These are phyloP conservation scores for Crax fasciolata DNA, from an alignment of 2,797 vertebrate species.

Conservation along the genomic window DNA sequence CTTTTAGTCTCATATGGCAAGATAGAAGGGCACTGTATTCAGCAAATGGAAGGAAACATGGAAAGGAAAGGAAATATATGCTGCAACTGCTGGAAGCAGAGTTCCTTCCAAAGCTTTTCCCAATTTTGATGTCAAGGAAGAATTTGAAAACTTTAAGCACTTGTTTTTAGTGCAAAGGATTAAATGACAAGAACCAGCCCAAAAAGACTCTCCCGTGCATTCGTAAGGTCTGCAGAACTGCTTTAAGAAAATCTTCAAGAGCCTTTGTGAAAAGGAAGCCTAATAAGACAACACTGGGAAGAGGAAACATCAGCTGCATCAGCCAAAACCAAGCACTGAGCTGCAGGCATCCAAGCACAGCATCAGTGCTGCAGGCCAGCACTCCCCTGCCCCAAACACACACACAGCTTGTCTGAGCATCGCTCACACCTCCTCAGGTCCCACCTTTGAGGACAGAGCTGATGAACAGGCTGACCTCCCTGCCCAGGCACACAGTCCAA, in stretches of 20 bases:
- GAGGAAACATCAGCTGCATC: not conserved
- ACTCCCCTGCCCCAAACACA: not conserved
- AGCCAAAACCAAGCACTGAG: not conserved
- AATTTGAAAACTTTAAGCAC: not conserved
- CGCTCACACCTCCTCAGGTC: not conserved
- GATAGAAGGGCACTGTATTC: constrained; percentile 74
- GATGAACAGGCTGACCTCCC: not conserved
- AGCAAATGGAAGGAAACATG: constrained; percentile 44
- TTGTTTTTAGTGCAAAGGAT: not conserved
- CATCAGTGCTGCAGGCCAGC: not conserved
- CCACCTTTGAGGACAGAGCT: not conserved
- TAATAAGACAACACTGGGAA: not conserved
- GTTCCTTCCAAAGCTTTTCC: constrained; percentile 7
- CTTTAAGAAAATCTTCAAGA: not conserved
- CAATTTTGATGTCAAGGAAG: constrained; percentile 28
- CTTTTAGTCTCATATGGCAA: constrained; percentile 40
- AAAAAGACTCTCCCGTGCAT: too few species aligned
- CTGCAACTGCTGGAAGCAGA: constrained; percentile 33
- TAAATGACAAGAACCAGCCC: not conserved
- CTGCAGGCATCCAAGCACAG: not conserved
- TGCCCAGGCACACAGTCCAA: not conserved
- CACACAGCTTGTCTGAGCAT: accelerated
- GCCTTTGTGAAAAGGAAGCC: not conserved
- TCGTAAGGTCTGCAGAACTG: not conserved
- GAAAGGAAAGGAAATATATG: constrained; percentile 52